Conservation (phyloP, 2,113 vertebrate species). For the Typhlomys cinereus region DNA sequence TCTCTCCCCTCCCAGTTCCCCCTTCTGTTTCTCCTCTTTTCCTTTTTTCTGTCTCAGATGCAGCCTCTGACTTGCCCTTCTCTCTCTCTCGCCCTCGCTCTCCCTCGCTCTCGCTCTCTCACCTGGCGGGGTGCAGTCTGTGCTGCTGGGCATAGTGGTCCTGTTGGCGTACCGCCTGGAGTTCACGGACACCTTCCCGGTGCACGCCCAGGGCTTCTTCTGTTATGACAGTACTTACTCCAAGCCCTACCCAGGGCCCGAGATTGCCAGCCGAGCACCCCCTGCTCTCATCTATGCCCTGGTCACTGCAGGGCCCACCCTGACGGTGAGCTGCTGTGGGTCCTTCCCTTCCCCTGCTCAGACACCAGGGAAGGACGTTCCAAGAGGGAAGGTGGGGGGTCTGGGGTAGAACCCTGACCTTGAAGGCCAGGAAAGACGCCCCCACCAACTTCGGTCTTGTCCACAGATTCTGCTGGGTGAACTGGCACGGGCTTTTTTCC, state of each 20-base stretch:
- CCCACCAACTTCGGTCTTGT: neutral
- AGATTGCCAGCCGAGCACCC: conserved; percentile 89
- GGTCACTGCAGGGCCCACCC: conserved; percentile 90
- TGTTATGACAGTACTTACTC: conserved; percentile 92
- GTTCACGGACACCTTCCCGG: conserved; percentile 94
- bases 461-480: conserved; percentile 93
- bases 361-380: neutral
- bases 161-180: conserved; percentile 95
- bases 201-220: conserved; percentile 95
- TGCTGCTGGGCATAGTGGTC: conserved; percentile 92
- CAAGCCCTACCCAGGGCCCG: conserved; percentile 93
- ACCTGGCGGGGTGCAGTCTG: conserved; percentile 84
- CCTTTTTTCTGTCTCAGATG: neutral
- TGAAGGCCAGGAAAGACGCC: conserved; percentile 18
- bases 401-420: neutral
- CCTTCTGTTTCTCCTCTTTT: neutral
- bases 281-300: conserved; percentile 91
- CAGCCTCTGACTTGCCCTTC: conserved; percentile 25
- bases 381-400: neutral
- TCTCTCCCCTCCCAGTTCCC: neutral
- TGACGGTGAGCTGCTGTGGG: conserved; percentile 86
- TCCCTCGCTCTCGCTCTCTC: accelerated
- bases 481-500: conserved; percentile 90
- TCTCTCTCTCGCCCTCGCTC: neutral
- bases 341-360: neutral